Evolutionary conservation across 1,140 invertebrate species (phyloP), one percentile per base, ranked within the genome.

Genomic region (Zaprionus ornatus): DNA sequence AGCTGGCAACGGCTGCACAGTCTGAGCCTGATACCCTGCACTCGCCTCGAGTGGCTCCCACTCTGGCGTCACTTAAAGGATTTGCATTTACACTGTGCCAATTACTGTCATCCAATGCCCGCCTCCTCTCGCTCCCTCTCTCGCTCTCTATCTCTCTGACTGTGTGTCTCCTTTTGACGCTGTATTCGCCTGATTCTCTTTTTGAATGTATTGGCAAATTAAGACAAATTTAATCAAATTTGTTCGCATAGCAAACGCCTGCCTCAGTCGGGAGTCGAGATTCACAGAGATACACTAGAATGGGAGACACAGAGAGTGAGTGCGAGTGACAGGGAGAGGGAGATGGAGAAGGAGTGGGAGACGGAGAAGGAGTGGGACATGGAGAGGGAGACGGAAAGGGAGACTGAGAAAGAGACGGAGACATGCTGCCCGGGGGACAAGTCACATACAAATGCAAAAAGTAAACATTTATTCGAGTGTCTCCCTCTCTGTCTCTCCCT

Each of bases 401-500:
- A n/a, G n/a, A n/a, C n/a, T n/a, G 32, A 23, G 9, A 40, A 13
- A 40, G 37, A 48, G 50, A 37, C 10, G 19, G 45, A 21, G 19
- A 17, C 15, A 40, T 21, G 13, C 23, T 27, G 66, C 60, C 73
- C 62, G 40, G 21, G 48, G 35, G 55, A n/a, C 50, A 69, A 82
- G 77, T 82, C 78, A 69, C 69, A 82, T 82, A 69, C 66, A 82
- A 82, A 82, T 82, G 63, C 52, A 65, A 60, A 70, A 55, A 50
- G 32, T 54, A 35, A 61, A 60, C 57, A 68, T 55, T 50, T 15
- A 54, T 12, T 35, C 60, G 13, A 42, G 10, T 35, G 2, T 35
- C 12, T 13, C 32, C 12, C 32, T 35, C 12, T 6, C 32, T 6
- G 5, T 32, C 32, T 32, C 32, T 32, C 25, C 27, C 9, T 6